Evolutionary conservation across 2,113 vertebrate genomes (phyloP).

Genomic region (Stegostoma tigrinum): DNA sequence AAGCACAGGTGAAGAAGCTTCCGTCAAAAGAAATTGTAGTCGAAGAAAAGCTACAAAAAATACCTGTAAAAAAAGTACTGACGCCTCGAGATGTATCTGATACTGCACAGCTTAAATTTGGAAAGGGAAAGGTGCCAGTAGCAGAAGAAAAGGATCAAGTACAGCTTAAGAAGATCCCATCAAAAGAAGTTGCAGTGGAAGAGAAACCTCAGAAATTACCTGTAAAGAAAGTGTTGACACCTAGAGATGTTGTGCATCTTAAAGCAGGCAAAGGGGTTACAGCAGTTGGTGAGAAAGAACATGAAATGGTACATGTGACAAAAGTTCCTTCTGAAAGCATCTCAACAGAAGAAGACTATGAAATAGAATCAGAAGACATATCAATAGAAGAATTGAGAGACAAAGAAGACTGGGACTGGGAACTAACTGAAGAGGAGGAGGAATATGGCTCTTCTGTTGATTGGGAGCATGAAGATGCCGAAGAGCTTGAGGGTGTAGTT

Average conservation of each 20-base stretch:
- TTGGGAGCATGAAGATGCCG: constrained; percentile 52
- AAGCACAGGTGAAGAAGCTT: constrained; percentile 38
- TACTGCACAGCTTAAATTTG: constrained; percentile 51
- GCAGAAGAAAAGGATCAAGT: constrained; percentile 43
- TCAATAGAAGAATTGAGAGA: constrained; percentile 43
- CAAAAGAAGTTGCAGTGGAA: constrained; percentile 52
- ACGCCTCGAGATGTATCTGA: constrained; percentile 55
- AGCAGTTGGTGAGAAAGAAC: not conserved
- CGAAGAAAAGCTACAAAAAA: constrained; percentile 44
- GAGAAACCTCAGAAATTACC: constrained; percentile 44
- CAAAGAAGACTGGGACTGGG: constrained; percentile 59
- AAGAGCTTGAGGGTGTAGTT: constrained; percentile 48
- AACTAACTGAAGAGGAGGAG: constrained; percentile 53
- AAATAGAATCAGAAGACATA: constrained; percentile 34
- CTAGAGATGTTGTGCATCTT: constrained; percentile 54
- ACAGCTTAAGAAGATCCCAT: constrained; percentile 51
- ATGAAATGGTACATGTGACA: not conserved
- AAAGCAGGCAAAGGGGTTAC: not conserved
- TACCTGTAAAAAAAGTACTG: constrained; percentile 40
- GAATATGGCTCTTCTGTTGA: constrained; percentile 49
- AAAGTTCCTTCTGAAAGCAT: constrained; percentile 9
- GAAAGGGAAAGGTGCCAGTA: not conserved
- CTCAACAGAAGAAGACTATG: constrained; percentile 19
- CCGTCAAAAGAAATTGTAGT: constrained; percentile 50
- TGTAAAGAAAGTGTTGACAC: constrained; percentile 38